Conservation (phyloP, 2,113 vertebrate species). For the Oceanodroma tethys region DNA sequence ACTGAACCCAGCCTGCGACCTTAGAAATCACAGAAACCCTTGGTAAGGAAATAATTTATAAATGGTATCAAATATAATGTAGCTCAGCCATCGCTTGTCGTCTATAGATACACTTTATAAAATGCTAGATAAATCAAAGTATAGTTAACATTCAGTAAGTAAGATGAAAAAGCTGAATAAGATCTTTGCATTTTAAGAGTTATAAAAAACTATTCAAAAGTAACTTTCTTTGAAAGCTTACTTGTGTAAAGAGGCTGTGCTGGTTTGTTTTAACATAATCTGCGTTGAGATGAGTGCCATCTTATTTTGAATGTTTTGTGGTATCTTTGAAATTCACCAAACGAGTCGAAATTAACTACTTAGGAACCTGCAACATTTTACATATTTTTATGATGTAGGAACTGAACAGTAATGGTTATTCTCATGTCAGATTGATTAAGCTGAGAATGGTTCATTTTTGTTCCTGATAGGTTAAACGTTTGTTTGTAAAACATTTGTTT, state of each 20-base stretch:
- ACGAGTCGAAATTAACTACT: not conserved
- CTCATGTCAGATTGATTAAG: not conserved
- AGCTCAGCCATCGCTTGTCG: not conserved
- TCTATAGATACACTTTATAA: not conserved
- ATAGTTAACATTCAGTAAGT: not conserved
- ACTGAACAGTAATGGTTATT: not conserved
- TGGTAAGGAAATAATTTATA: not conserved
- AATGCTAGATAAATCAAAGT: not conserved
- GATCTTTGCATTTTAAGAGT: not conserved
- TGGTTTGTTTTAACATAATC: not conserved
- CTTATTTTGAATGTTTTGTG: not conserved
- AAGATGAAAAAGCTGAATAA: not conserved
- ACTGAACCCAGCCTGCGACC: not conserved
- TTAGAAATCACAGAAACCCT: not conserved
- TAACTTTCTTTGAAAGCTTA: not conserved
- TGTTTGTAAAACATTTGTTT: not conserved
- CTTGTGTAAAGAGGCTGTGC: not conserved
- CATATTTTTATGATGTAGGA: rapidly evolving
- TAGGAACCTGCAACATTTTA: not conserved
- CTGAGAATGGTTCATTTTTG: not conserved
- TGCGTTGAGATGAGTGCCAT: not conserved
- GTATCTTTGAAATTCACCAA: not conserved
- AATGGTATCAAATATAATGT: not conserved
- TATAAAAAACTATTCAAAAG: not conserved
- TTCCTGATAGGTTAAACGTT: not conserved